Base-by-base conservation (phyloP, 2,113 vertebrate species). In the Morone saxatilis region DNA sequence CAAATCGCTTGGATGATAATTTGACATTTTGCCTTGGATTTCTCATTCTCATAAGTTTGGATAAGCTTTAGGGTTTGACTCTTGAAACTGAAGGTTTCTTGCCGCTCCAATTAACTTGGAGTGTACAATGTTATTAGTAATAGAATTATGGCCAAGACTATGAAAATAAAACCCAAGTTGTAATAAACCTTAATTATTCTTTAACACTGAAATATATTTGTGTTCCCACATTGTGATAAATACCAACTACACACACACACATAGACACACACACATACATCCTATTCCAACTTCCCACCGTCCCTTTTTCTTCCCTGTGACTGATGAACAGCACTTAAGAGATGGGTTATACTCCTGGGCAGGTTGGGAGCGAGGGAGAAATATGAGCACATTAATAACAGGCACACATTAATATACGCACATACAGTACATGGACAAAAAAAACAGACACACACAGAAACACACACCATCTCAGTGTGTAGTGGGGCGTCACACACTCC, bases 361-460 rank as follows among this genome's bases (percentile, higher is more conserved):
- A 78, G 82, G 71, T 62, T 73, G 73, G 71, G 66, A 81, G 68
- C 36, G 63, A 65, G 75, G 48, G 65, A 73, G 78, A 88, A 72
- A 78, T 81, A 86, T 76, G 83, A 60, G 67, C 62, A 43, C 85
- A 88, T 91, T 81, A 72, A 82, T 86, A 83, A 80, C 68, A 79
- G 31, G 20, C n/a, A 47, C 70, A 57, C 57, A 48, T 71, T 45
- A 57, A 72, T 65, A 45, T 61, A 22, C 2, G 1, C 68, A 72
- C 81, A 71, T 41, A 76, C 59, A 31, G 71, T 7, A 45, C 68
- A 47, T 16, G 4, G 45, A 74, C 7, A 31, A 69, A 51, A 51
- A 22, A 57, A 62, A 45, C 51, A 47, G 13, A 31, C 16, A 62
- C 77, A 66, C 60, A 62, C 14, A 17, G 48, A 40, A 51, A 22